Evolutionary conservation across 2,113 vertebrate genomes (phyloP).

Genomic region (Gallinago media): DNA sequence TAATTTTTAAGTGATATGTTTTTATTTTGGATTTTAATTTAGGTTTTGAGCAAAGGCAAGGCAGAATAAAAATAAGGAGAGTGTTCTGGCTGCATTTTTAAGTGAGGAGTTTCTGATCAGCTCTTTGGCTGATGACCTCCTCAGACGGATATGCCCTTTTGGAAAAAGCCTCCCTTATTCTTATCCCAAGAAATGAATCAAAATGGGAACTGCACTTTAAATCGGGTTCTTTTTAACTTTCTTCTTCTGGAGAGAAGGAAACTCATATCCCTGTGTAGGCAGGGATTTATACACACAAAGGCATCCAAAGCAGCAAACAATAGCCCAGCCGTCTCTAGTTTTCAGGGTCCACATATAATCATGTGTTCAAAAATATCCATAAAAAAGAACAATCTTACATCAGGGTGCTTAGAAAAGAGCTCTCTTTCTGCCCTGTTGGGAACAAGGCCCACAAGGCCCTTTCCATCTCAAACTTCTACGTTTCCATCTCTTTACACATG

Average conservation of each 20-base stretch:
- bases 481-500: slow-evolving; percentile 22
- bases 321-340: background rate
- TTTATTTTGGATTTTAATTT: background rate
- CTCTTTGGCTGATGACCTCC: background rate
- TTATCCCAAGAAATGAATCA: background rate
- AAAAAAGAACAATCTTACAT: background rate
- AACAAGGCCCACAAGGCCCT: background rate
- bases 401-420: background rate
- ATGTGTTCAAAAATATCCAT: background rate
- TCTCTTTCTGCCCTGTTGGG: background rate
- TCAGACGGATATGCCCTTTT: background rate
- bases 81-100: background rate
- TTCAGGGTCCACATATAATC: background rate
- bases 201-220: background rate
- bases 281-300: background rate
- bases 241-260: background rate
- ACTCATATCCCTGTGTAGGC: background rate
- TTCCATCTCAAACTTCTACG: background rate
- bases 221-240: background rate
- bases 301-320: background rate
- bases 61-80: background rate
- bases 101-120: background rate
- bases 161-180: background rate
- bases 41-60: background rate
- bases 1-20: background rate